Conservation (phyloP, 53 echinoderm and acorn worm species). For the Mesocentrotus franciscanus region DNA sequence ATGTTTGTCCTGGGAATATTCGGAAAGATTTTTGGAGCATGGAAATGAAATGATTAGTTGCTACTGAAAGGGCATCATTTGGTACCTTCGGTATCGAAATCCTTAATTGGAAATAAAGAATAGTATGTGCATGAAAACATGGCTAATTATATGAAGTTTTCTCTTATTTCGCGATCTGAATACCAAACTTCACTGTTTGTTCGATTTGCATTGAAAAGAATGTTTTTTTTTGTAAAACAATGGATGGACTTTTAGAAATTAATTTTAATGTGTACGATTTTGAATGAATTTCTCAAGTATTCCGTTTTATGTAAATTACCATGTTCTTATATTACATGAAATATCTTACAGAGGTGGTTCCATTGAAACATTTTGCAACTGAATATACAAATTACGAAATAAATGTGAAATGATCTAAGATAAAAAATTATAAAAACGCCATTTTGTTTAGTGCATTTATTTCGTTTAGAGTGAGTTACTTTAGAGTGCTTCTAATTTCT, state of each 20-base stretch:
- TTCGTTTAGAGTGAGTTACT: neutral
- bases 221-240: neutral
- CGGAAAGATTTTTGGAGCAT: too few relatives aligned
- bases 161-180: neutral
- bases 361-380: conserved; percentile 5
- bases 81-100: neutral
- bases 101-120: neutral
- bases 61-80: neutral
- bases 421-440: neutral
- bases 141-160: too few relatives aligned
- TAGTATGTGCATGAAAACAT: neutral
- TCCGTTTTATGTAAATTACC: neutral
- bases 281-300: neutral
- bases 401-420: conserved; percentile 16
- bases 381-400: conserved; percentile 14
- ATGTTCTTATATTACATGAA: neutral
- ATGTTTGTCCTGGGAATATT: too few relatives aligned
- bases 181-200: neutral
- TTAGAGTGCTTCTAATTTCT: neutral
- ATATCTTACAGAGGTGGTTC: neutral
- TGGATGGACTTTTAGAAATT: neutral
- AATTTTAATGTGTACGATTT: neutral
- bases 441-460: neutral
- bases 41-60: neutral
- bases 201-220: neutral